Base-by-base conservation (phyloP, 2,888 invertebrate genomes). In the Heteropelma amictum region DNA sequence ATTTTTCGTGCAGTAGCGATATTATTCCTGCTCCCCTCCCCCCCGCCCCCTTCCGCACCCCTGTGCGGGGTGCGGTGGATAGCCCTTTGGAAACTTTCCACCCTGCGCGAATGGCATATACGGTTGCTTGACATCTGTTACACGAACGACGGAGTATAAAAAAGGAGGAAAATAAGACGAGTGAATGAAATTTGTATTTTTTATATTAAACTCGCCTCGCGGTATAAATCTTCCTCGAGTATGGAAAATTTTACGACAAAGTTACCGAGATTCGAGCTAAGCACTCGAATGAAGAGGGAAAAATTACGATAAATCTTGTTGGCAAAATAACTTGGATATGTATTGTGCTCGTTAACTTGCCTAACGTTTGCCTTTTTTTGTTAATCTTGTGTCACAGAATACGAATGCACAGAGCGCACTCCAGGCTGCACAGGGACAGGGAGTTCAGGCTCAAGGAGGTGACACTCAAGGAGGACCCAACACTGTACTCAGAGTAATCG, bases 401-500 rank as follows among this genome's bases (percentile, higher is more conserved):
- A 75, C 95, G 83, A 94, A 94, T 83, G 95, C 96, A 85, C 95
- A 95, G 89, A 96, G 95, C 75, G 96, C 96, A 81, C 91, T 97
- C 64, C 95, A 96, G 88, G 95, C 95, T 42, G 95, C 95, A 77
- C 95, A 96, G 88, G 96, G 89, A 83, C 90, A 91, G 85, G 84
- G 84, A 76, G 86, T 89, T 83, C 88, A 90, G 87, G 77, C 82
- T 23, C 87, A 87, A 76, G 85, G 84, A 8, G 79, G 64, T 35
- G 93, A 94, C 81, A 93, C 93, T 77, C 94, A 96, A 90, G 97
- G 97, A 84, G 97, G 97, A 72, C 97, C 97, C 76, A 97, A 98
- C 91, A 96, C 98, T 58, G 98, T 99, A 81, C 94, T 99, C 81
- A 94, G 99, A 82, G 98, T 99, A 84, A 98, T 99, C 89, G 96